These are phyloP conservation scores for Blastomussa wellsi DNA, from an alignment of 92 coral and sea anemone genomes.

Conservation along the genomic window DNA sequence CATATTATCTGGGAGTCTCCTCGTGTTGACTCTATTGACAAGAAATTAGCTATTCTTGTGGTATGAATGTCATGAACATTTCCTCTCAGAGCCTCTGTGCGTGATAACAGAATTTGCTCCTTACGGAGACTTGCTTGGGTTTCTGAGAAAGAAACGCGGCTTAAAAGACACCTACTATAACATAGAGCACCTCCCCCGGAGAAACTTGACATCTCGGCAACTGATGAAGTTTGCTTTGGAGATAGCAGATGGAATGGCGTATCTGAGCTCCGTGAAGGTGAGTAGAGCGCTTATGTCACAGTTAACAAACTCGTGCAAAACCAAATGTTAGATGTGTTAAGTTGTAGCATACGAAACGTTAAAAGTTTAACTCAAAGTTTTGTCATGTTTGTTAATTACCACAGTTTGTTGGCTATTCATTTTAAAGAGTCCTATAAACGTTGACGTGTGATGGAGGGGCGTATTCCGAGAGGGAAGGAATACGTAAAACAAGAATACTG, in stretches of 20 bases:
- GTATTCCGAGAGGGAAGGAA: too few species aligned
- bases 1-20: too few species aligned
- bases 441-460: not conserved
- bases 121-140: slow-evolving; percentile 69
- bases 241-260: slow-evolving; percentile 76
- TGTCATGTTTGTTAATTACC: too few species aligned
- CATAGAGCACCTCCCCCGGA: slow-evolving; percentile 17
- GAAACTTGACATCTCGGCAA: slow-evolving; percentile 42
- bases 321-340: too few species aligned
- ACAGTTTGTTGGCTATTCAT: too few species aligned
- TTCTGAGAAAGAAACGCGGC: slow-evolving; percentile 63
- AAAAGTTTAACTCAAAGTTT: too few species aligned
- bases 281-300: too few species aligned
- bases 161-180: slow-evolving; percentile 60
- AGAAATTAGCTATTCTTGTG: not conserved
- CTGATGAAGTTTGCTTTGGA: slow-evolving; percentile 65
- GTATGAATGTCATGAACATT: not conserved
- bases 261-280: slow-evolving; percentile 58
- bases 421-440: too few species aligned
- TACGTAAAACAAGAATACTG: not conserved
- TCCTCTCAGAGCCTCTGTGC: slow-evolving; percentile 54
- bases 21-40: not conserved
- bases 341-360: too few species aligned
- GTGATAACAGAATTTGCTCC: slow-evolving; percentile 66
- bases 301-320: too few species aligned